Evolutionary conservation across 2,113 vertebrate species (phyloP).

Genomic region (Oncorhynchus clarkii): DNA sequence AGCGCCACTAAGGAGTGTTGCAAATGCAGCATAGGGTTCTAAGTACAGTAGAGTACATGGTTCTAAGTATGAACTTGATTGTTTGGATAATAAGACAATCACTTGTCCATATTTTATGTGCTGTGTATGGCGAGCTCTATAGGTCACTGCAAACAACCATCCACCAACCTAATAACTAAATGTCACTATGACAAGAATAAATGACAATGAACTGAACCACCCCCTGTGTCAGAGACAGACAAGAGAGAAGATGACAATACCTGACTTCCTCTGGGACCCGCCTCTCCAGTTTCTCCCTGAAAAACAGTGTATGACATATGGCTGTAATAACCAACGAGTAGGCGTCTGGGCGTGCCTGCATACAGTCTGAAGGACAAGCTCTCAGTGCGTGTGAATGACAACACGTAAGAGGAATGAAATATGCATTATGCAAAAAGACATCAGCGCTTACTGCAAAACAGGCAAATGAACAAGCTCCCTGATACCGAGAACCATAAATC

Average conservation of each 20-base stretch:
- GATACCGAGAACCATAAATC: slow-evolving; percentile 25
- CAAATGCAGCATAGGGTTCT: no score
- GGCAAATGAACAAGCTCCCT: background rate
- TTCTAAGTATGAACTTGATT: no score
- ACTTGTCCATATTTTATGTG: no score
- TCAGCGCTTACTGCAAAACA: slow-evolving; percentile 14
- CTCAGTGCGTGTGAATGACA: slow-evolving; percentile 20
- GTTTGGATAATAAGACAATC: no score
- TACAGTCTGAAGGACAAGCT: background rate
- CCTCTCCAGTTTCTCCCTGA: slow-evolving; percentile 67
- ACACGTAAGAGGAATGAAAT: slow-evolving; percentile 41
- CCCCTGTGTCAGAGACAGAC: background rate
- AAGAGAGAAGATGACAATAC: slow-evolving; percentile 41
- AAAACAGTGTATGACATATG: slow-evolving; percentile 14
- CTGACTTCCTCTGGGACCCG: slow-evolving; percentile 62
- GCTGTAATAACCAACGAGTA: slow-evolving; percentile 17
- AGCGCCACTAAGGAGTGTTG: no score
- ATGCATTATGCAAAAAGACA: slow-evolving; percentile 17
- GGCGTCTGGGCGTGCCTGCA: background rate
- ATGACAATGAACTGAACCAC: background rate
- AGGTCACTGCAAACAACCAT: no score
- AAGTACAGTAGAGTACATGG: no score
- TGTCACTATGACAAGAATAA: background rate
- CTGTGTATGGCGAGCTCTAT: no score
- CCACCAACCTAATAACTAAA: background rate